Base-by-base conservation (phyloP, 1,140 invertebrate genomes). In the Trichonephila clavata region DNA sequence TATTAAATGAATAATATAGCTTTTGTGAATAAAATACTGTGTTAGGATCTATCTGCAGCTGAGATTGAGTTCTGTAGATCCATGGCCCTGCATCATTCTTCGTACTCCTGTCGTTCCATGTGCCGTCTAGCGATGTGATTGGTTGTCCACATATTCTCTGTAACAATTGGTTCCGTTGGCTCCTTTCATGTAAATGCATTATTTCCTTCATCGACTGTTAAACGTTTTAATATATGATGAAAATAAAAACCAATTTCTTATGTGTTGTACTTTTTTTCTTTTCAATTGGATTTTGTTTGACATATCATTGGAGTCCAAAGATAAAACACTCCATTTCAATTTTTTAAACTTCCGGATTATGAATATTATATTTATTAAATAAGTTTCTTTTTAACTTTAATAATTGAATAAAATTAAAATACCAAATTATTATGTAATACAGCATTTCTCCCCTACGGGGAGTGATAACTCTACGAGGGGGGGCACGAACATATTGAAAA, bases 121-220 rank as follows among this genome's bases (percentile, higher is more conserved):
- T 90, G 89, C 89, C 32, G 71, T 81, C 0, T 90, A 90, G 89
- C 81, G 57, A 39, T 59, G 83, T 84, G 83, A 59, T 84, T 84
- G 13, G n/a, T 84, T 84, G 83, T 59, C 83, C 24, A 59, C 14
- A 57, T 84, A 59, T 59, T 84, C 92, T 92, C 80, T 92, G 90
- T 92, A 92, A 88, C 43, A 57, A 92, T 86, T 24, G 80, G 59
- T 93, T 93, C 63, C 14, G 92, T 93, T 93, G 61, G 63, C 83
- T 86, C 92, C 83, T 88, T 86, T 87, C 86, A 93, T 93, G 83
- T 71, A 87, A 93, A 87, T 80, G 92, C 86, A 93, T 93, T 88
- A 87, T 86, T 93, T 93, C 92, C 92, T 93, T 93, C 92, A 93
- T 93, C 92, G 24, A 93, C 83, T 93, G 92, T 93, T 93, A 88